These are phyloP conservation scores for Scomber japonicus DNA, from an alignment of 2,113 vertebrate species.

Conservation along the genomic window DNA sequence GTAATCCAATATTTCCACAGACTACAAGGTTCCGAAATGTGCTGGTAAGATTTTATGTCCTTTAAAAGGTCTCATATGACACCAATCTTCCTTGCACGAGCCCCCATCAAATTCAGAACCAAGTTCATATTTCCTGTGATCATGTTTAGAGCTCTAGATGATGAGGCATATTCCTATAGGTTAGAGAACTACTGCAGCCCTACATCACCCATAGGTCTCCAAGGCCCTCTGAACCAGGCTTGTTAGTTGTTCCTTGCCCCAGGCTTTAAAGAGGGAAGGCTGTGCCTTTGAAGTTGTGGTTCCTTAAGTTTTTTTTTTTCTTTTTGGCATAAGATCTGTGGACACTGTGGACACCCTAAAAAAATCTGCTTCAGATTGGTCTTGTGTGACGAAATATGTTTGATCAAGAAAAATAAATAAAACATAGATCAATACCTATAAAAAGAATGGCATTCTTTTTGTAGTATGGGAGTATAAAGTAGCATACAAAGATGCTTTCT, in stretches of 20 bases:
- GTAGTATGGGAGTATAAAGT: too few species aligned
- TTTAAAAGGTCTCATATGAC: background rate
- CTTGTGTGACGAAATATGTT: too few species aligned
- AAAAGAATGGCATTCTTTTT: too few species aligned
- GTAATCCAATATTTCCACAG: too few species aligned
- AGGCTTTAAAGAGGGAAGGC: background rate
- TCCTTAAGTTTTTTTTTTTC: background rate
- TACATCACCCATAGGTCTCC: background rate
- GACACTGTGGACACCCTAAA: too few species aligned
- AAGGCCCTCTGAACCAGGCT: background rate
- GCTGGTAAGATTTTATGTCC: background rate
- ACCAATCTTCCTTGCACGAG: background rate
- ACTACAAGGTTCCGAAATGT: too few species aligned
- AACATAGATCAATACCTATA: too few species aligned
- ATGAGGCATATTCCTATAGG: background rate
- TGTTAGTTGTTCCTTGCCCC: background rate
- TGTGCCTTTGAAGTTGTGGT: conserved; percentile 11
- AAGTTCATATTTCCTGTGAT: background rate
- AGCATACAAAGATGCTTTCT: too few species aligned
- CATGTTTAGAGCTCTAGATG: background rate
- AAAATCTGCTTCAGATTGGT: too few species aligned
- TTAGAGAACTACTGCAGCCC: background rate
- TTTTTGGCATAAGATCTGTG: background rate
- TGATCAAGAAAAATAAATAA: too few species aligned
- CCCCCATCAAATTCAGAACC: background rate